Evolutionary conservation across 2,113 vertebrate genomes (phyloP).

Genomic region (Antigone vipio): DNA sequence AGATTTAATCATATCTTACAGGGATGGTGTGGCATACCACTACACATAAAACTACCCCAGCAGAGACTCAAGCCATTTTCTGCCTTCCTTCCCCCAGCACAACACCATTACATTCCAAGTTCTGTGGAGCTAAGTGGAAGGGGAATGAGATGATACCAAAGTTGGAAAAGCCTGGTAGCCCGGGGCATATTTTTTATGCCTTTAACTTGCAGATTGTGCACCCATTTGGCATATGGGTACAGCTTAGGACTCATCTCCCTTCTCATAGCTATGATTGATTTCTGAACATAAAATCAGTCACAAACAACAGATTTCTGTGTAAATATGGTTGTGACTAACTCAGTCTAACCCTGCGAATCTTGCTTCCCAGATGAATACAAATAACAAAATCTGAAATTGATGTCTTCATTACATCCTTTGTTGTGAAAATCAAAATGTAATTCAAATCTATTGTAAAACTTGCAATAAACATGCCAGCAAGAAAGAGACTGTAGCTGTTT

Average conservation of each 20-base stretch:
- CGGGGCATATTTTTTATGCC: not conserved
- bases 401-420: slow-evolving; percentile 17
- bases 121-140: not conserved
- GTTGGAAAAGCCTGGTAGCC: not conserved
- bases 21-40: not conserved
- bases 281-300: slow-evolving; percentile 31
- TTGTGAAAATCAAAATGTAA: slow-evolving; percentile 39
- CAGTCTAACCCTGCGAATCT: not conserved
- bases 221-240: not conserved
- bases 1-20: not conserved
- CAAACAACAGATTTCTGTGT: not conserved
- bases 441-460: slow-evolving; percentile 6
- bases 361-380: slow-evolving; percentile 34
- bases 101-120: not conserved
- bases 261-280: slow-evolving; percentile 23
- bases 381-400: not conserved
- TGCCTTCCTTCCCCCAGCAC: not conserved
- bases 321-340: slow-evolving; percentile 29
- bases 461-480: not conserved
- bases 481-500: not conserved
- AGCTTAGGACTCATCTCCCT: not conserved
- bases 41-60: not conserved
- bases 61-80: not conserved
- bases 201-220: slow-evolving; percentile 18
- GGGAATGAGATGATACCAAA: not conserved